phyloP scores from a whole-genome alignment of 2,888 invertebrate species.

The Prosapia bicincta region DNA sequence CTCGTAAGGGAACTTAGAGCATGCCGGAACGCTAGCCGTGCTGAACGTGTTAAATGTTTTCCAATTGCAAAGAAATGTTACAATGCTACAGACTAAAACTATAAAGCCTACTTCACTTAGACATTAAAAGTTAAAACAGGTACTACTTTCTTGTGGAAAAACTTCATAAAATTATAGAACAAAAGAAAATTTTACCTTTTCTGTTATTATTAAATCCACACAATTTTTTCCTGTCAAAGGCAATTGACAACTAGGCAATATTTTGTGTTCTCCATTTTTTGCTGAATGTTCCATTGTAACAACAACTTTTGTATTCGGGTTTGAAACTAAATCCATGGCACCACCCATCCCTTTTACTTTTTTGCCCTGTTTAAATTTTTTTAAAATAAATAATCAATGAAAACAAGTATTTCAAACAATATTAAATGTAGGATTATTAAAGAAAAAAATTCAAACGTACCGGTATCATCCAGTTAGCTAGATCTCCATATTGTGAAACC shows the following conservation, averaged over 20 bases:
- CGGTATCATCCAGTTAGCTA: slow-evolving; percentile 99
- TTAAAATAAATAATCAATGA: too few species aligned
- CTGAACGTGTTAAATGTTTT: too few species aligned
- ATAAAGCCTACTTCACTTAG: too few species aligned
- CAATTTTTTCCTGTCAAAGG: slow-evolving; percentile 93
- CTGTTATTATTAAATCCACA: slow-evolving; percentile 95
- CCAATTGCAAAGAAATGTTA: too few species aligned
- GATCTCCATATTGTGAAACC: slow-evolving; percentile 92
- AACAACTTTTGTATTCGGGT: slow-evolving; percentile 86
- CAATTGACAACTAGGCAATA: slow-evolving; percentile 77
- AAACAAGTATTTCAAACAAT: too few species aligned
- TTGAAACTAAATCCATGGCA: slow-evolving; percentile 97
- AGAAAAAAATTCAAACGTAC: slow-evolving; percentile 53
- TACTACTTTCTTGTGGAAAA: too few species aligned
- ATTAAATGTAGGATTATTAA: too few species aligned
- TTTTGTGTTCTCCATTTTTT: slow-evolving; percentile 90
- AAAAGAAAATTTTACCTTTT: slow-evolving; percentile 69
- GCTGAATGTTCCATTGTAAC: slow-evolving; percentile 97
- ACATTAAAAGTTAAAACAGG: too few species aligned
- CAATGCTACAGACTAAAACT: too few species aligned
- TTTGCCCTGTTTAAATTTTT: slow-evolving; percentile 65
- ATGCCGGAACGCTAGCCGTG: too few species aligned
- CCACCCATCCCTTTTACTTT: slow-evolving; percentile 99
- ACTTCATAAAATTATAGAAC: too few species aligned
- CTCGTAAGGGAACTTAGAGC: too few species aligned